Evolutionary conservation across 2,797 vertebrate genomes (phyloP).

Genomic region (Acipenser oxyrinchus): DNA sequence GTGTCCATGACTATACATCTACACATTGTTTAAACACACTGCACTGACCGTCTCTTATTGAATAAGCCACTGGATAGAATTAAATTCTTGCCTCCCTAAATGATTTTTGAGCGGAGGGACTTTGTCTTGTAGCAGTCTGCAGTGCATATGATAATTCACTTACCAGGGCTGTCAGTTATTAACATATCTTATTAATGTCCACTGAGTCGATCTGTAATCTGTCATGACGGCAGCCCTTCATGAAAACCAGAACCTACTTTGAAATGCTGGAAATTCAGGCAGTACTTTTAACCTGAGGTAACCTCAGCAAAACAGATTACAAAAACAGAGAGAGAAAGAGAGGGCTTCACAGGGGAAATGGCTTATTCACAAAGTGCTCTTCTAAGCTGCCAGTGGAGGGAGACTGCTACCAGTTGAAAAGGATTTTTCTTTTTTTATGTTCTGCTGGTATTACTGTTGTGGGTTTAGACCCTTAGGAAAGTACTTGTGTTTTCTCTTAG

Average conservation of each 20-base stretch:
- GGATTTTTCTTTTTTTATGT: too few relatives aligned
- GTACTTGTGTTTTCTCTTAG: background rate
- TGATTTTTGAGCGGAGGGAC: background rate
- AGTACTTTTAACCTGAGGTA: too few relatives aligned
- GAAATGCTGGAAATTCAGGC: background rate
- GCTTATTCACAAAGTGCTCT: background rate
- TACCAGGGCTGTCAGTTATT: background rate
- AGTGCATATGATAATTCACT: background rate
- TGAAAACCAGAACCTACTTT: background rate
- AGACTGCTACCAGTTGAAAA: background rate
- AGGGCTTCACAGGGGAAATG: background rate
- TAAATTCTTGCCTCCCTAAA: background rate
- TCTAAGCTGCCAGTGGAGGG: background rate
- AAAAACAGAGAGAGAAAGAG: background rate
- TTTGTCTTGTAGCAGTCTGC: background rate
- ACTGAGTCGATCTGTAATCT: background rate
- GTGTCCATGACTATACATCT: background rate
- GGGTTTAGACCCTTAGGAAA: background rate
- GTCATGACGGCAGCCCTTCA: background rate
- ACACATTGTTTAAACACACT: background rate
- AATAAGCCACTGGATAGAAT: background rate
- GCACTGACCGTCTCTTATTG: background rate
- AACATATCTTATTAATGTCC: background rate
- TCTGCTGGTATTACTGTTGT: background rate
- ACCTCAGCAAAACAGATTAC: background rate